Conservation (phyloP, 2,797 vertebrate genomes). For the Channa striata region DNA sequence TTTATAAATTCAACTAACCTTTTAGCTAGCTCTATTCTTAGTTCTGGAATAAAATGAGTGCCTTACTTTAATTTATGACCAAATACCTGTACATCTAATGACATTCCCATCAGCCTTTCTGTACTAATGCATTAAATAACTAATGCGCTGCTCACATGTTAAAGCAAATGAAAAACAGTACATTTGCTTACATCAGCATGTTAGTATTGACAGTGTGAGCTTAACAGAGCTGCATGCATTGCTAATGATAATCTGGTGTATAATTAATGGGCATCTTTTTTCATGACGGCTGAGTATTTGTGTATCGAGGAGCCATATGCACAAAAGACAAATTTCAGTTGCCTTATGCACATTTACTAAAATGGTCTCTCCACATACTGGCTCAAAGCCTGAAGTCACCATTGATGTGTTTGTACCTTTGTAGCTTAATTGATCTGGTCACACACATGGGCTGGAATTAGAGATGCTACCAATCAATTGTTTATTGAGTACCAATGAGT, state of each 20-base stretch:
- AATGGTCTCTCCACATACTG: constrained; percentile 18
- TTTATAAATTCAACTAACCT: no score
- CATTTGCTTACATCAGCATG: neutral
- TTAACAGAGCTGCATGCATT: neutral
- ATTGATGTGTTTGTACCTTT: constrained; percentile 62
- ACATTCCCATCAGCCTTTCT: no score
- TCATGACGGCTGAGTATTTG: neutral
- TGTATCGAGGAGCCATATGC: neutral
- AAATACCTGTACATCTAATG: neutral
- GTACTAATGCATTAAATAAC: neutral
- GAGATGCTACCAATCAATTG: constrained; percentile 58
- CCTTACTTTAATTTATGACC: neutral
- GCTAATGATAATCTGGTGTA: neutral
- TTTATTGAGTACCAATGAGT: constrained; percentile 51
- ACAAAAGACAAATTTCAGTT: constrained; percentile 17
- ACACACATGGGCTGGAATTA: constrained; percentile 47
- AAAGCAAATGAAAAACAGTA: neutral
- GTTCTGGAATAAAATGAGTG: neutral
- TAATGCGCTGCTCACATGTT: neutral
- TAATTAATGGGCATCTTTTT: neutral
- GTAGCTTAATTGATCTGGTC: constrained; percentile 56
- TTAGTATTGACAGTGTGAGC: neutral
- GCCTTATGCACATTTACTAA: constrained; percentile 31
- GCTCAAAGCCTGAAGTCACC: constrained; percentile 41
- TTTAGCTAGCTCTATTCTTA: neutral